Evolutionary conservation across 92 coral and sea anemone genomes (phyloP).

Genomic region (Siderastrea siderea): DNA sequence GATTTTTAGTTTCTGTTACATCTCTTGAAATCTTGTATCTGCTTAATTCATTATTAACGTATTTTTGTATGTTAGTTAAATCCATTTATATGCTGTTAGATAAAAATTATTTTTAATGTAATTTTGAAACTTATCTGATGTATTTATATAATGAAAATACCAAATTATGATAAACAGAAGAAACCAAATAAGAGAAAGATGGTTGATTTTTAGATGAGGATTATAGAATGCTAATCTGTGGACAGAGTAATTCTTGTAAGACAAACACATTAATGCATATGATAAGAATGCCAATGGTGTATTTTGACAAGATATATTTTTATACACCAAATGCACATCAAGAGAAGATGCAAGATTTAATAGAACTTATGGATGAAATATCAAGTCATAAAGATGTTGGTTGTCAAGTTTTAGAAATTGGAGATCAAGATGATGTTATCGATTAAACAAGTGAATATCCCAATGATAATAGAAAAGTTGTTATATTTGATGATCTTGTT

Average conservation of each 20-base stretch:
- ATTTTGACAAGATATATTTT: neutral
- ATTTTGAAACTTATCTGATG: too few relatives aligned
- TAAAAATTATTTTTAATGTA: too few relatives aligned
- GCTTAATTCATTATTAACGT: too few relatives aligned
- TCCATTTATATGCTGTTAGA: too few relatives aligned
- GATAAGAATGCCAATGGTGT: neutral
- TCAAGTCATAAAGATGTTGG: neutral
- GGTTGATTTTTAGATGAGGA: neutral
- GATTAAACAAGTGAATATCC: conserved; percentile 22
- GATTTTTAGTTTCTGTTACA: too few relatives aligned
- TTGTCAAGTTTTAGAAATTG: neutral
- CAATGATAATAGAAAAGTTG: conserved; percentile 10
- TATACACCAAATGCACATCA: neutral
- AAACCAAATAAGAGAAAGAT: too few relatives aligned
- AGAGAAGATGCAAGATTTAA: too few relatives aligned
- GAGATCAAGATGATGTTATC: neutral
- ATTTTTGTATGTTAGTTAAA: too few relatives aligned
- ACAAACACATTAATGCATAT: neutral
- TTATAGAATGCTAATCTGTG: neutral
- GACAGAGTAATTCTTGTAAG: neutral
- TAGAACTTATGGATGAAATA: too few relatives aligned
- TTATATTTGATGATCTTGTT: conserved; percentile 11
- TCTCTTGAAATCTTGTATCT: too few relatives aligned
- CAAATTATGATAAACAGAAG: too few relatives aligned
- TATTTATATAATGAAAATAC: too few relatives aligned